Conservation (phyloP, 2,797 vertebrate species). For the Serranus cabrilla region DNA sequence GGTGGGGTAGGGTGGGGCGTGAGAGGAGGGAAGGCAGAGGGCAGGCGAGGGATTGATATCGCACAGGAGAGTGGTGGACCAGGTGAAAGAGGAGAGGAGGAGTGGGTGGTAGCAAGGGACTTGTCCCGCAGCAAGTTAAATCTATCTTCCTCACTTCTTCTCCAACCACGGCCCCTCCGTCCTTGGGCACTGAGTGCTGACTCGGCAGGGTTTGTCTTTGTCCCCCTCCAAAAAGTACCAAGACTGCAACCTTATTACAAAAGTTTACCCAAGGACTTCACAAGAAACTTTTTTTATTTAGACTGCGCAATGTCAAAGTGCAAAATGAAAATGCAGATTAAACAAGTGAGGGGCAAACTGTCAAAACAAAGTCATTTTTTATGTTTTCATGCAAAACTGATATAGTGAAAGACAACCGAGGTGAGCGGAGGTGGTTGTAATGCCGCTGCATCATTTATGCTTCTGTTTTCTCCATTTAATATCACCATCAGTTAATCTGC, state of each 20-base stretch:
- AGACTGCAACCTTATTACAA: constrained; percentile 78
- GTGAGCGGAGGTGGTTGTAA: constrained; percentile 4
- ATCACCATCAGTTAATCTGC: constrained; percentile 68
- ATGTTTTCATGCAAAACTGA: constrained; percentile 25
- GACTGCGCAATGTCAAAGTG: constrained; percentile 1
- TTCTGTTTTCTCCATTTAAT: constrained; percentile 54
- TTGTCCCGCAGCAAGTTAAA: constrained; percentile 76
- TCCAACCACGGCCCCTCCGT: constrained; percentile 71
- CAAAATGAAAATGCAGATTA: constrained; percentile 23
- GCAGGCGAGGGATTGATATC: constrained; percentile 66
- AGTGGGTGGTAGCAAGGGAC: constrained; percentile 68
- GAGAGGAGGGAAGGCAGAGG: constrained; percentile 34
- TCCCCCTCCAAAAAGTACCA: constrained; percentile 69
- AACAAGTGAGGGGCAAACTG: constrained; percentile 24
- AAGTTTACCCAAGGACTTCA: constrained; percentile 78
- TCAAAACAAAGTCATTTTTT: background rate
- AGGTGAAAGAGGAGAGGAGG: constrained; percentile 67
- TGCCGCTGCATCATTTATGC: constrained; percentile 35
- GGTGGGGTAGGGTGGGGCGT: background rate
- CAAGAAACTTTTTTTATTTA: constrained; percentile 56
- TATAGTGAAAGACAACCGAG: background rate
- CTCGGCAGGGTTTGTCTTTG: constrained; percentile 77
- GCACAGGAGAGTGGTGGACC: constrained; percentile 58
- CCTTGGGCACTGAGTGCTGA: constrained; percentile 79
- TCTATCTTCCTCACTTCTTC: constrained; percentile 79